phyloP scores from a whole-genome alignment of 2,113 vertebrate genomes.

The Balaenoptera acutorostrata region DNA sequence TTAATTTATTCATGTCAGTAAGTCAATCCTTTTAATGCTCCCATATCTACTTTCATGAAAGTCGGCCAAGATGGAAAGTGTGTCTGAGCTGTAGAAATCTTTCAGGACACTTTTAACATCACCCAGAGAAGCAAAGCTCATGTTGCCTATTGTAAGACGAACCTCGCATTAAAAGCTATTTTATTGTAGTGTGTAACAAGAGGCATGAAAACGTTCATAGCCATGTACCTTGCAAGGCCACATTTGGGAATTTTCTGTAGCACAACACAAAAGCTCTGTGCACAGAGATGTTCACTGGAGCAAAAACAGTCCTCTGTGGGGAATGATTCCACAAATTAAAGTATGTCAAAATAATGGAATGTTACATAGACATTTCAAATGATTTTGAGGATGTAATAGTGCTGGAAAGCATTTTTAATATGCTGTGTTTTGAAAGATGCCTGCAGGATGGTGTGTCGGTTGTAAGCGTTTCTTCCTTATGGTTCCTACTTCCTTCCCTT shows the following conservation, averaged over 20 bases:
- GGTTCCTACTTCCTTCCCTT: not conserved
- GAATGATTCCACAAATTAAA: not conserved
- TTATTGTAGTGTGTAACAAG: not conserved
- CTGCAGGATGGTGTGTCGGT: rapidly evolving
- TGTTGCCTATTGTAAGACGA: not conserved
- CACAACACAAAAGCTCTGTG: not conserved
- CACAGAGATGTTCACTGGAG: not conserved
- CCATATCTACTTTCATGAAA: not conserved
- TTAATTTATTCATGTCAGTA: not conserved
- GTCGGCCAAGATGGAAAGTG: not conserved
- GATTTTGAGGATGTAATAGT: not conserved
- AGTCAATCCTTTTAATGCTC: not conserved
- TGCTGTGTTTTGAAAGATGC: too few relatives aligned
- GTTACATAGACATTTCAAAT: not conserved
- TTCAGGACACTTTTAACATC: not conserved
- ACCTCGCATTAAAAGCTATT: not conserved
- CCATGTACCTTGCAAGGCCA: not conserved
- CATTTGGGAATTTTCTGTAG: not conserved
- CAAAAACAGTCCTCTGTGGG: not conserved
- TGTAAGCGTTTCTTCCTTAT: not conserved
- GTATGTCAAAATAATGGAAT: not conserved
- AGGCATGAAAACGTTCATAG: not conserved
- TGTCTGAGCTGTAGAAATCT: not conserved
- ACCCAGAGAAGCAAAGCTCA: not conserved
- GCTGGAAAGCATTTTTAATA: not conserved